Conservation (phyloP, 2,797 vertebrate genomes). For the Macroramphosus scolopax region DNA sequence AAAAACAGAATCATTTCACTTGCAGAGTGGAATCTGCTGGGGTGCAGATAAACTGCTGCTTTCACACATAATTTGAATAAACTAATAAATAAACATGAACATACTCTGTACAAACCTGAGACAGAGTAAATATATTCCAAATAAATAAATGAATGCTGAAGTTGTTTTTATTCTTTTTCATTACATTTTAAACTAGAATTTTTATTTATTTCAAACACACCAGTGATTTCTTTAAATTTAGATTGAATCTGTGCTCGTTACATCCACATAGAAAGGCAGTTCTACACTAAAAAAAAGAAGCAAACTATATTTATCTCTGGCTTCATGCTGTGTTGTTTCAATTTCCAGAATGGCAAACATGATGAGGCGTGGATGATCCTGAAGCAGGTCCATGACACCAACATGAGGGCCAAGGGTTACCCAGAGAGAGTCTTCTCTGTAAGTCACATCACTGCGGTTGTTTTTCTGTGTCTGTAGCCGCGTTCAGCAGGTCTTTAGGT, state of each 20-base stretch:
- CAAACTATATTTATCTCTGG: background rate
- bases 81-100: constrained; percentile 20
- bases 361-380: constrained; percentile 98
- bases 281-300: too few species aligned
- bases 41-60: constrained; percentile 8
- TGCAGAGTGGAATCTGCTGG: too few species aligned
- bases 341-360: constrained; percentile 90
- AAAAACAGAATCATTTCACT: too few species aligned
- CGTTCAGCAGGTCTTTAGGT: too few species aligned
- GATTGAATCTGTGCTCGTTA: too few species aligned
- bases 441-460: constrained; percentile 58
- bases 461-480: too few species aligned
- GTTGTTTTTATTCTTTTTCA: background rate
- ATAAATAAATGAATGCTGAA: background rate
- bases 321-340: background rate
- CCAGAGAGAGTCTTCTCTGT: constrained; percentile 96
- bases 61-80: constrained; percentile 14
- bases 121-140: background rate
- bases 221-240: too few species aligned
- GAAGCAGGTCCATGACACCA: constrained; percentile 97
- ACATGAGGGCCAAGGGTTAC: constrained; percentile 96
- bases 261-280: too few species aligned
- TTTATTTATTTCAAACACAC: too few species aligned
- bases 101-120: background rate
- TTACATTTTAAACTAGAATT: background rate